A percentile compares a stretch with the other conserved stretches of the same genome.
Evolutionary conservation across 35 echinoderm and acorn worm genomes (phyloP).

Genomic region (Apostichopus californicus): DNA sequence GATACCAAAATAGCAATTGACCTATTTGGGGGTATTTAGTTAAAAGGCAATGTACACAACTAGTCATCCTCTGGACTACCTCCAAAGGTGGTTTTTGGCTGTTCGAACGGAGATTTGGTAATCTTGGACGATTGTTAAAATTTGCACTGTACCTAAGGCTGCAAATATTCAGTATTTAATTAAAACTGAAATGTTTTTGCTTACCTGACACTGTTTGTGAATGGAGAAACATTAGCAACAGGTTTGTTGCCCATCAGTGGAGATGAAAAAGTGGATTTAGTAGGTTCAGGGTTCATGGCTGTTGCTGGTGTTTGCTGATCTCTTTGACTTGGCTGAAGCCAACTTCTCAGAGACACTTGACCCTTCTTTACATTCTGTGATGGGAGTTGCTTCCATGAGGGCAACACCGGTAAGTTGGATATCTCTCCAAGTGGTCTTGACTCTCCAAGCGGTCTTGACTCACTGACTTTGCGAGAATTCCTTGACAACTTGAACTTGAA

Average conservation of each 20-base stretch:
- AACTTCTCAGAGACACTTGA: conserved; percentile 42
- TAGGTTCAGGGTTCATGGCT: not conserved
- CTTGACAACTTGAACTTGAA: conserved; percentile 83
- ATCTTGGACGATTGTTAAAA: too few species aligned
- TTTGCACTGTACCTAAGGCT: too few species aligned
- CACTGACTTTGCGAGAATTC: conserved; percentile 44
- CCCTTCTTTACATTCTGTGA: conserved; percentile 52
- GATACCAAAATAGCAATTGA: too few species aligned
- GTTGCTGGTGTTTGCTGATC: not conserved
- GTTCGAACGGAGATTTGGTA: too few species aligned
- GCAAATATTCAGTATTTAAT: too few species aligned
- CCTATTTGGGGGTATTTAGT: too few species aligned
- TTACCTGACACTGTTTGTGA: not conserved
- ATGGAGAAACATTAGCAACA: conserved; percentile 15
- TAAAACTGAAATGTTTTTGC: not conserved
- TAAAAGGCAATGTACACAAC: too few species aligned
- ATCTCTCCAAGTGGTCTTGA: conserved; percentile 17
- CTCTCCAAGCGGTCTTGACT: conserved; percentile 17
- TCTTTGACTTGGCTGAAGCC: conserved; percentile 6
- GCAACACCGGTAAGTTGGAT: conserved; percentile 21
- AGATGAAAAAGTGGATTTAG: not conserved
- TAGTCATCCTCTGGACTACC: too few species aligned
- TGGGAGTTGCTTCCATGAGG: conserved; percentile 53
- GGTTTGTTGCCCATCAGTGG: not conserved
- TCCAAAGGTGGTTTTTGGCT: too few species aligned